These are phyloP conservation scores for Erebia ligea DNA, from an alignment of 2,888 invertebrate species.

Conservation along the genomic window DNA sequence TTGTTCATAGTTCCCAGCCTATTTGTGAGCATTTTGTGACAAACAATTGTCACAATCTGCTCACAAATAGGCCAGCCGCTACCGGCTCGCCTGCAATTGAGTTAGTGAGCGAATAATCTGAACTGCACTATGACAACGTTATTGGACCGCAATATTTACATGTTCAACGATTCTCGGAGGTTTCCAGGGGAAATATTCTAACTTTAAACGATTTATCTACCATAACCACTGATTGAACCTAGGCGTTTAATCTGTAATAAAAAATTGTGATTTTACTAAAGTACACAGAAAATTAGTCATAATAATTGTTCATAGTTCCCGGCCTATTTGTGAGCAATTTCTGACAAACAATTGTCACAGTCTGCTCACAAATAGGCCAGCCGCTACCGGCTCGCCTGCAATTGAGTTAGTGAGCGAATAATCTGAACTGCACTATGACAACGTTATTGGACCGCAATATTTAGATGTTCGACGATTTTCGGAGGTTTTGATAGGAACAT, in stretches of 20 bases:
- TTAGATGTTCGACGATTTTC: neutral
- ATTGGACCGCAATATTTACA: neutral
- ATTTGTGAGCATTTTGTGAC: conserved; percentile 39
- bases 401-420: conserved; percentile 24
- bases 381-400: conserved; percentile 24
- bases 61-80: conserved; percentile 36
- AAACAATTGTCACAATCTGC: conserved; percentile 26
- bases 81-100: conserved; percentile 23
- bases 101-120: conserved; percentile 19
- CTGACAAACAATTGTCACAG: too few relatives aligned
- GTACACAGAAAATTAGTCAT: too few relatives aligned
- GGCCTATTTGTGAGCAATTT: too few relatives aligned
- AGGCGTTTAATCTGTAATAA: too few relatives aligned
- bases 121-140: neutral
- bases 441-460: neutral
- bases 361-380: conserved; percentile 36
- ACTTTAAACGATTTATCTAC: too few relatives aligned
- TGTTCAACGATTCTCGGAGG: neutral
- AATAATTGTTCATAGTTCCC: too few relatives aligned
- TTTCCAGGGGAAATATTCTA: neutral
- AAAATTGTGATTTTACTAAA: too few relatives aligned
- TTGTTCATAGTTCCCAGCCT: conserved; percentile 3
- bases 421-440: neutral
- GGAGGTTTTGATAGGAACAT: neutral
- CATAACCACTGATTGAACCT: too few relatives aligned